Conservation (phyloP, 2,113 vertebrate species). For the Xiphorhynchus elegans region DNA sequence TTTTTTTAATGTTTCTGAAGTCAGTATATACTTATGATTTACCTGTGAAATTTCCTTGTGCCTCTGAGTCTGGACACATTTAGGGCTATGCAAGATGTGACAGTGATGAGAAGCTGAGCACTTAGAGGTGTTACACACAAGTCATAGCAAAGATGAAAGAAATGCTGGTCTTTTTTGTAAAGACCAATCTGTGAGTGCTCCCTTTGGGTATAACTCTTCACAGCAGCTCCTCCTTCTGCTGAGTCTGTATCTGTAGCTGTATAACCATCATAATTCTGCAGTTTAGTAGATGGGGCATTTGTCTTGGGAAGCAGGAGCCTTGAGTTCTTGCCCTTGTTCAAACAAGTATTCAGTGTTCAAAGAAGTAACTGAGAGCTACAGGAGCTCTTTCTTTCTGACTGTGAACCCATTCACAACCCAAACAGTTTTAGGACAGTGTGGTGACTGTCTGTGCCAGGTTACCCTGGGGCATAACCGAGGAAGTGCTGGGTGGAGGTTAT, state of each 20-base stretch:
- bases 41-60: neutral
- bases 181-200: neutral
- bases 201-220: neutral
- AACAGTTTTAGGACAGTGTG: neutral
- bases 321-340: neutral
- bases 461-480: neutral
- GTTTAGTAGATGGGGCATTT: neutral
- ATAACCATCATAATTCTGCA: neutral
- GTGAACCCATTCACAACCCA: neutral
- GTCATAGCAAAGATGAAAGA: neutral
- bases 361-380: neutral
- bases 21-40: neutral
- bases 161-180: neutral
- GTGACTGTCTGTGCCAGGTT: neutral
- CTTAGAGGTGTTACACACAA: neutral
- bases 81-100: neutral
- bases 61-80: neutral
- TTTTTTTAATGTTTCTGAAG: neutral
- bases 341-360: neutral
- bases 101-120: neutral
- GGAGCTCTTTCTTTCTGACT: neutral
- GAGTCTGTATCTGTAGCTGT: neutral
- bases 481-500: neutral
- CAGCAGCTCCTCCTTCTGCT: neutral
- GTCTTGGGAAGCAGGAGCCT: neutral